Conservation (phyloP, 2,113 vertebrate genomes). For the pig (Sus scrofa) region DNA sequence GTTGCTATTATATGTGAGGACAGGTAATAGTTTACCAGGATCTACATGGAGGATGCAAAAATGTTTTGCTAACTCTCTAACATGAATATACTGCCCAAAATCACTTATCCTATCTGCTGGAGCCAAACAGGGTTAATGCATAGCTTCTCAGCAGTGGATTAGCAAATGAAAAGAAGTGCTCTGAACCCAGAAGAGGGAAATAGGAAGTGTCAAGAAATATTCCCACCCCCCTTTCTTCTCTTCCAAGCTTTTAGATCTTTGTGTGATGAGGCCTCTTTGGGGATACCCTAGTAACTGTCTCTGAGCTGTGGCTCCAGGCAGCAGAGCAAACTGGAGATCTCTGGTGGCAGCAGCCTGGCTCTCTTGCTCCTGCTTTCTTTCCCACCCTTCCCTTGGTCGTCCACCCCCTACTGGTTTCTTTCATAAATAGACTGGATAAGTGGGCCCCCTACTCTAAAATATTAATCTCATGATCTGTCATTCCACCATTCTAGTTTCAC, state of each 20-base stretch:
- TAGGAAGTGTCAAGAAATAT: conserved; percentile 53
- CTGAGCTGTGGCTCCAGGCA: not conserved
- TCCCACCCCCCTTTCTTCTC: conserved; percentile 6
- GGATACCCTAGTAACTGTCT: not conserved
- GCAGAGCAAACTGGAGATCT: not conserved
- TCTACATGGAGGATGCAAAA: not conserved
- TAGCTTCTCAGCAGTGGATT: conserved; percentile 20
- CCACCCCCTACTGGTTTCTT: not conserved
- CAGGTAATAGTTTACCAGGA: conserved; percentile 27
- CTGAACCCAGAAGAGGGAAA: conserved; percentile 31
- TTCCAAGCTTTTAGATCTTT: not conserved
- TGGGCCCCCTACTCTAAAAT: conserved; percentile 38
- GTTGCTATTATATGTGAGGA: not conserved
- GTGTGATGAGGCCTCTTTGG: not conserved
- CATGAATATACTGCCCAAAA: conserved; percentile 28
- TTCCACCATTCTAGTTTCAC: conserved; percentile 43
- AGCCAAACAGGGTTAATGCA: not conserved
- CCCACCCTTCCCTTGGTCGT: not conserved
- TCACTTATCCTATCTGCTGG: not conserved
- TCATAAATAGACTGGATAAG: not conserved
- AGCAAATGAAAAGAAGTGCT: conserved; percentile 62
- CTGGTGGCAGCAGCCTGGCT: not conserved
- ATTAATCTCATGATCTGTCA: not conserved
- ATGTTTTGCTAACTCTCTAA: not conserved
- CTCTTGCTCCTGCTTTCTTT: not conserved